Conservation (phyloP, 1,140 invertebrate genomes). For the Cotesia vestalis region DNA sequence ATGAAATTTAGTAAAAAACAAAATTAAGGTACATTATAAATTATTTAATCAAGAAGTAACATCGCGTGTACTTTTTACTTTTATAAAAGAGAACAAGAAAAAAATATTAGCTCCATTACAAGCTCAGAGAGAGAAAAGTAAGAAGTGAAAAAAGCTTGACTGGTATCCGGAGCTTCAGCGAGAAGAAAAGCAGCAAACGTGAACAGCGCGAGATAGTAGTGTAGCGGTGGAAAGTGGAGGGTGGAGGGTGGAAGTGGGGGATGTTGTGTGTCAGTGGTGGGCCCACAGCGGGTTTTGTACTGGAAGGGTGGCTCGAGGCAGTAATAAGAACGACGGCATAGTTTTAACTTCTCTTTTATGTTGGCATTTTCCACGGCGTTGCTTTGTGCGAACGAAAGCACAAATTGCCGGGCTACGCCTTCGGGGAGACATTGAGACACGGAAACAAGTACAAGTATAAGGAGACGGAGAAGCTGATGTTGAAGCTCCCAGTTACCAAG, state of each 20-base stretch:
- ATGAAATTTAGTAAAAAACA: too few relatives aligned
- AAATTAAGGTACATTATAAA: conserved; percentile 33
- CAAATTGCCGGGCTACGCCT: conserved; percentile 63
- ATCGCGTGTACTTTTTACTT: conserved; percentile 26
- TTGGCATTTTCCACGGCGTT: conserved; percentile 58
- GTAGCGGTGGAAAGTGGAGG: conserved; percentile 16
- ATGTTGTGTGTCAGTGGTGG: conserved; percentile 34
- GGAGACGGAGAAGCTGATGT: conserved; percentile 7
- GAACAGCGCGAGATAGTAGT: conserved; percentile 36
- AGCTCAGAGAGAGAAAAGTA: conserved; percentile 23
- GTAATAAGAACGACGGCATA: conserved; percentile 68
- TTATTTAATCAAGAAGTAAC: conserved; percentile 40
- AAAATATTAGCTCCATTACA: conserved; percentile 42
- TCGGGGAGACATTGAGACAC: conserved; percentile 67
- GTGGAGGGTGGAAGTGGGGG: conserved; percentile 17
- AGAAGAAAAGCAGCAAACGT: conserved; percentile 40
- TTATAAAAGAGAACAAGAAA: conserved; percentile 17
- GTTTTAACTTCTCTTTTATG: conserved; percentile 68
- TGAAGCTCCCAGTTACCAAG: conserved; percentile 3
- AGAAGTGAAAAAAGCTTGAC: conserved; percentile 19
- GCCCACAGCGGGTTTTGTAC: conserved; percentile 37
- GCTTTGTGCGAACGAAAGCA: conserved; percentile 67
- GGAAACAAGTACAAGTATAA: conserved; percentile 37
- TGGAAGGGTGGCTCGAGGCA: conserved; percentile 59
- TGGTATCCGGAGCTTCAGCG: not conserved